These are phyloP conservation scores for Eupithecia vulgata DNA, from an alignment of 2,888 invertebrate species.

Conservation along the genomic window DNA sequence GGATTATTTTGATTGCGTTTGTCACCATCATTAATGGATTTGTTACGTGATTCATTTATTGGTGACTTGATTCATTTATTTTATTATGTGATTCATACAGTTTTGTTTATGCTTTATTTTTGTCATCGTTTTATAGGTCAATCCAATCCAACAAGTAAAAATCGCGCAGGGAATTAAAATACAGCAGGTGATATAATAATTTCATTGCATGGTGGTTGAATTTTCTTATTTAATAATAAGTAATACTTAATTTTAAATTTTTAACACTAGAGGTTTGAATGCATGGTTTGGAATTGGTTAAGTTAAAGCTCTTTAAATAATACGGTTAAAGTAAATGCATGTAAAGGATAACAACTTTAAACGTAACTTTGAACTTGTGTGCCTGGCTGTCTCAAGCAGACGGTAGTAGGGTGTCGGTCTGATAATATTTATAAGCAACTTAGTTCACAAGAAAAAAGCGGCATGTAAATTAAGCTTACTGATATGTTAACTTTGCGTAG, in stretches of 20 bases:
- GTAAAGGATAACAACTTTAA: not conserved
- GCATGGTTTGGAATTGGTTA: constrained; percentile 21
- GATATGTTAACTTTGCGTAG: not conserved
- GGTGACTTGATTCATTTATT: not conserved
- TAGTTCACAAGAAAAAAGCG: not conserved
- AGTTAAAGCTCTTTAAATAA: constrained; percentile 1
- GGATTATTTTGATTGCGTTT: not conserved
- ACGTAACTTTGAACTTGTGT: not conserved
- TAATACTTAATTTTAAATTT: not conserved
- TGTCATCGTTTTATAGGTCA: constrained; percentile 72
- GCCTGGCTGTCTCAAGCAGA: not conserved
- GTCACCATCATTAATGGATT: not conserved
- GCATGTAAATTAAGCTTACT: not conserved
- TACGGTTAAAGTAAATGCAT: not conserved
- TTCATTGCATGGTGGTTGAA: constrained; percentile 44
- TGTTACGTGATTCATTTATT: not conserved
- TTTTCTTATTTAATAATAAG: not conserved
- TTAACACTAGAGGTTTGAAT: constrained; percentile 6
- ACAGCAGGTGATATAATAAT: constrained; percentile 75
- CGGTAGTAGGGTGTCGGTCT: not conserved
- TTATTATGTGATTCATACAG: not conserved
- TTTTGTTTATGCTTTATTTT: constrained; percentile 30
- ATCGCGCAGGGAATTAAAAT: constrained; percentile 79
- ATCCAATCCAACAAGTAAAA: constrained; percentile 78
- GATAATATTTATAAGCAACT: not conserved